A percentile compares a stretch with the other conserved stretches of the same genome.
Evolutionary conservation across 2,113 vertebrate species (phyloP).

Genomic region (Phainopepla nitens): DNA sequence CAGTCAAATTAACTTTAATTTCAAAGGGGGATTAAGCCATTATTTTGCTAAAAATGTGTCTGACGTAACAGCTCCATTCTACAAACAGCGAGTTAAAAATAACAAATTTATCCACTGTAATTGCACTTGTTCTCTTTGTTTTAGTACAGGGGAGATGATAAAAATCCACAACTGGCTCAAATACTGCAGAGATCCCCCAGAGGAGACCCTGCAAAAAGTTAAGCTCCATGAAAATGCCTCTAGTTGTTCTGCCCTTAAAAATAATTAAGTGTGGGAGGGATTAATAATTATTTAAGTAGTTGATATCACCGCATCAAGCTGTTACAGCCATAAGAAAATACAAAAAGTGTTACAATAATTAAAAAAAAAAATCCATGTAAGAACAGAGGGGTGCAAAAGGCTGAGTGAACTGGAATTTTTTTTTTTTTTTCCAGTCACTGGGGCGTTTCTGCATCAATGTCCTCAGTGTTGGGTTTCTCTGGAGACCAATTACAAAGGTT

Average conservation of each 20-base stretch:
- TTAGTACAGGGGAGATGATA: background rate
- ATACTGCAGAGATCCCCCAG: background rate
- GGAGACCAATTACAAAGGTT: constrained; percentile 76
- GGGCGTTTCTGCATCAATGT: constrained; percentile 48
- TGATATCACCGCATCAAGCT: background rate
- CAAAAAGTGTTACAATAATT: background rate
- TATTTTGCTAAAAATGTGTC: background rate
- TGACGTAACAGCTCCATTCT: background rate
- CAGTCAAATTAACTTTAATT: background rate
- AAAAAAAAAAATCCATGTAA: background rate
- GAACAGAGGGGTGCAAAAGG: background rate
- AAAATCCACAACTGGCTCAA: background rate
- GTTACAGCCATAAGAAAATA: background rate
- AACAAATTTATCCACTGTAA: background rate
- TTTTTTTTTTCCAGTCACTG: background rate
- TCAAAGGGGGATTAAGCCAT: background rate
- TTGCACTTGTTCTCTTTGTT: background rate
- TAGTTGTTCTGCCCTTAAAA: background rate
- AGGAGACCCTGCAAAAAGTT: background rate
- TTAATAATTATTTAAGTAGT: background rate
- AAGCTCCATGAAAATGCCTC: background rate
- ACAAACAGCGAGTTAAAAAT: background rate
- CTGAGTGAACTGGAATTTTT: background rate
- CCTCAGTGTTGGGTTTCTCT: constrained; percentile 54
- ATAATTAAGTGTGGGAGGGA: too few species aligned